Percentiles rank a stretch among this genome's conserved stretches.
phyloP scores from a whole-genome alignment of 2,888 invertebrate genomes.

The Cheilosia vernalis region DNA sequence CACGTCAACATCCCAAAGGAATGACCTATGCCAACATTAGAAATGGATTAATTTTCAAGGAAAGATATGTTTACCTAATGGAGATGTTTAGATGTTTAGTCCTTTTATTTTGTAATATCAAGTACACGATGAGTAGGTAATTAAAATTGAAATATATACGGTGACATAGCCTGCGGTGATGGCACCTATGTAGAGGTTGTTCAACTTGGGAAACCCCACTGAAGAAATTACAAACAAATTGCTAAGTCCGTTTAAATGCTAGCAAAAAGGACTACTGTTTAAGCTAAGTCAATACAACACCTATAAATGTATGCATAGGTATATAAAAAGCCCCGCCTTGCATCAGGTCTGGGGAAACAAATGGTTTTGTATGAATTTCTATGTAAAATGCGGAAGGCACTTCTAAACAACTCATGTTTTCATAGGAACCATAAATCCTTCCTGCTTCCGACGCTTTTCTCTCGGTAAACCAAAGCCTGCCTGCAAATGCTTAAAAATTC shows the following conservation, averaged over 20 bases:
- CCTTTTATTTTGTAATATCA: slow-evolving; percentile 20
- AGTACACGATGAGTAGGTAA: slow-evolving; percentile 15
- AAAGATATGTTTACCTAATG: slow-evolving; percentile 25
- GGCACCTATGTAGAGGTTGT: background rate
- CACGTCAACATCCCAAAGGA: slow-evolving; percentile 20
- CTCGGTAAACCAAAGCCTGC: background rate
- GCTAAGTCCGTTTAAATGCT: too few relatives aligned
- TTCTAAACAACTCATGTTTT: background rate
- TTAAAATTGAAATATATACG: slow-evolving; percentile 59
- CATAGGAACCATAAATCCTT: slow-evolving; percentile 7
- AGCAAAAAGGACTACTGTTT: too few relatives aligned
- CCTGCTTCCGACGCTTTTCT: background rate
- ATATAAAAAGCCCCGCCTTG: too few relatives aligned
- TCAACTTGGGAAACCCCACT: background rate
- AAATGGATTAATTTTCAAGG: slow-evolving; percentile 32
- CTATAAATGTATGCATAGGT: too few relatives aligned
- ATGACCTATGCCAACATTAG: slow-evolving; percentile 37
- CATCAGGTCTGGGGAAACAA: background rate
- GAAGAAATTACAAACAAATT: background rate
- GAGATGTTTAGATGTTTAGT: slow-evolving; percentile 18
- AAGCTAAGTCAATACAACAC: too few relatives aligned
- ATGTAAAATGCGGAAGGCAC: background rate
- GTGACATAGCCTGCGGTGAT: background rate
- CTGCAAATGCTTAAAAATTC: slow-evolving; percentile 14
- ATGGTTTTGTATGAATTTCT: background rate